Evolutionary conservation across 1,140 invertebrate genomes (phyloP), one percentile per base, ranked within the genome.

Genomic region (Gyrodactylus salaris): DNA sequence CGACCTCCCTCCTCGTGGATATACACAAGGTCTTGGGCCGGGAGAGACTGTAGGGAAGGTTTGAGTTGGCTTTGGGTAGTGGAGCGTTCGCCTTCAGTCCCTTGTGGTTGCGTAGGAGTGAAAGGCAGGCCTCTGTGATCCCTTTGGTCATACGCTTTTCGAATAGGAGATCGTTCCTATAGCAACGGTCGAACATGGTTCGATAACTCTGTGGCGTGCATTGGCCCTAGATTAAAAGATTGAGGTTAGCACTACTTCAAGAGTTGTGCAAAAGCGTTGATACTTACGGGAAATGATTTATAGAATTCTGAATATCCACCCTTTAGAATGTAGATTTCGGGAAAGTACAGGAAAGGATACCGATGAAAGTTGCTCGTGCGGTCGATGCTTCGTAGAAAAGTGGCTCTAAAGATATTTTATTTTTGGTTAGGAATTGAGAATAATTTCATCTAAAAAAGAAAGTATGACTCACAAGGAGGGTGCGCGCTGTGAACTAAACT

Each of bases 401-500:
- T 26, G 23, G 72, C 72, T 71, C 70, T 71, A 1, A 71, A 71
- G 1, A 69, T 68, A 68, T 19, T 19, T 69, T 69, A 24, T 21
- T 21, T 21, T 2, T 24, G 23, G 20, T 21, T 69, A 21, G 24
- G 24, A 69, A 24, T 69, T 21, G 20, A 21, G 68, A 7, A 7
- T 21, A 69, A 69, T 21, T 7, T 21, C 2, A 69, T 69, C 7
- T 21, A 71, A 71, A 71, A 2, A 25, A 71, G 26, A 1, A 1
- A 1, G 20, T 20, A 24, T 24, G 2, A 71, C 70, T 71, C 24
- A 71, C 85, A 96, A 82, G 76, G 85, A 88, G 1, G 94, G 94
- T 26, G 88, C 94, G 68, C 94, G 84, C 81, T 96, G 88, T 74
- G 89, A 88, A 0, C 91, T 95, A 81, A 95, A 98, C 82, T 99